Percentiles rank a stretch among this genome's conserved stretches.
phyloP scores from a whole-genome alignment of 1,140 invertebrate species.

The Coenobita brevimanus region DNA sequence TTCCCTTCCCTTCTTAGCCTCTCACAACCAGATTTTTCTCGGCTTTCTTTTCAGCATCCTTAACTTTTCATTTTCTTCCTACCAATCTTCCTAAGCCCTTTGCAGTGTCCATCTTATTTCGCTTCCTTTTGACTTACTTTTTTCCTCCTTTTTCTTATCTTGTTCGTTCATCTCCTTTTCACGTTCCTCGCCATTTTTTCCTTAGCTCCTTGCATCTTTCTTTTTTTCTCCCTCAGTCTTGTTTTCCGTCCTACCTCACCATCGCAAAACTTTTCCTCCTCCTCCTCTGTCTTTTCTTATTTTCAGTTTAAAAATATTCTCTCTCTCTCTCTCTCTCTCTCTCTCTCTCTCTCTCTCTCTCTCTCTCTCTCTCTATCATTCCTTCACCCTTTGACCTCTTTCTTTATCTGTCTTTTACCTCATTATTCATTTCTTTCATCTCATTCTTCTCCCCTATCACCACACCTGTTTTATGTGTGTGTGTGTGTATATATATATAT shows the following conservation, averaged over 20 bases:
- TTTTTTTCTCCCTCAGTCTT: not conserved
- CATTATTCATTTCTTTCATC: too few relatives aligned
- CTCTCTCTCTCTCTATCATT: too few relatives aligned
- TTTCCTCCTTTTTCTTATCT: not conserved
- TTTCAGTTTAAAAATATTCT: too few relatives aligned
- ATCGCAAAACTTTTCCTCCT: not conserved
- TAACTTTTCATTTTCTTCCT: not conserved
- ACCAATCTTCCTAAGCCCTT: not conserved
- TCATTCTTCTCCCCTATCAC: too few relatives aligned
- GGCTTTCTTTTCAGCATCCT: not conserved
- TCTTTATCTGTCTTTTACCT: too few relatives aligned
- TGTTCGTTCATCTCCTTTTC: not conserved
- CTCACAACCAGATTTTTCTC: not conserved
- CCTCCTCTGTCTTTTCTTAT: not conserved
- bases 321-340: not conserved
- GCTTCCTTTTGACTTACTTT: constrained; percentile 1
- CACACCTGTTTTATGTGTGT: too few relatives aligned
- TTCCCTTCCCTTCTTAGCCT: not conserved
- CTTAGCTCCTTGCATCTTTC: not conserved
- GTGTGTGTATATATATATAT: too few relatives aligned
- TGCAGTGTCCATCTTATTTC: not conserved
- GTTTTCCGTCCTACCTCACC: not conserved
- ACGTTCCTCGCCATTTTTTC: not conserved
- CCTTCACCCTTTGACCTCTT: constrained; percentile 1
- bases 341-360: not conserved